Conservation (phyloP, 2,113 vertebrate species). For the Ursus arctos region DNA sequence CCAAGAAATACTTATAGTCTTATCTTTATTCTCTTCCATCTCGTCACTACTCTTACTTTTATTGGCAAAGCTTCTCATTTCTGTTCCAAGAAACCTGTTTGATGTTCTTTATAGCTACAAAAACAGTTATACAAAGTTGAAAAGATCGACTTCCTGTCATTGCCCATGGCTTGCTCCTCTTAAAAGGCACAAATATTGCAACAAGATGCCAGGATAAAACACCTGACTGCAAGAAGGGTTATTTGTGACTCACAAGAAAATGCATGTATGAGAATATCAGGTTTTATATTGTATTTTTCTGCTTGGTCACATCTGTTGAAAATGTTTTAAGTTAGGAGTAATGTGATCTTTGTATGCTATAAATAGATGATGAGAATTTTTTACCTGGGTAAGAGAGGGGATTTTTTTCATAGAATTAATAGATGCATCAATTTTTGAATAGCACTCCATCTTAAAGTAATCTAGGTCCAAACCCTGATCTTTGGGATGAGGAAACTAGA, state of each 20-base stretch:
- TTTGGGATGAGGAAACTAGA: constrained; percentile 45
- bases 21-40: neutral
- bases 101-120: neutral
- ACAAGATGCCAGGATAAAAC: neutral
- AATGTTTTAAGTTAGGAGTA: constrained; percentile 44
- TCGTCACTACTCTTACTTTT: constrained; percentile 8
- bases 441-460: neutral
- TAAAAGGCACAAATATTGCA: constrained; percentile 40
- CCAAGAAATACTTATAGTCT: neutral
- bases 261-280: constrained; percentile 20
- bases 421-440: constrained; percentile 28
- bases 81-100: constrained; percentile 38
- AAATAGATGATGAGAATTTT: constrained; percentile 18
- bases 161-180: neutral
- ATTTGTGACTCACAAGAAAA: constrained; percentile 27
- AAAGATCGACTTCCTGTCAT: neutral
- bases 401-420: neutral
- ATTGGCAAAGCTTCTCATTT: neutral
- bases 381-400: neutral
- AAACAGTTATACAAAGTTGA: constrained; percentile 31
- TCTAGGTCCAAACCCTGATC: constrained; percentile 4
- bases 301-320: constrained; percentile 35
- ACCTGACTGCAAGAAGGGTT: neutral
- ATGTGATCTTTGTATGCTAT: constrained; percentile 5
- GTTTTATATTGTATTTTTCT: constrained; percentile 19